These are phyloP conservation scores for Temnothorax nylanderi DNA, from an alignment of 1,140 invertebrate species.

Conservation along the genomic window DNA sequence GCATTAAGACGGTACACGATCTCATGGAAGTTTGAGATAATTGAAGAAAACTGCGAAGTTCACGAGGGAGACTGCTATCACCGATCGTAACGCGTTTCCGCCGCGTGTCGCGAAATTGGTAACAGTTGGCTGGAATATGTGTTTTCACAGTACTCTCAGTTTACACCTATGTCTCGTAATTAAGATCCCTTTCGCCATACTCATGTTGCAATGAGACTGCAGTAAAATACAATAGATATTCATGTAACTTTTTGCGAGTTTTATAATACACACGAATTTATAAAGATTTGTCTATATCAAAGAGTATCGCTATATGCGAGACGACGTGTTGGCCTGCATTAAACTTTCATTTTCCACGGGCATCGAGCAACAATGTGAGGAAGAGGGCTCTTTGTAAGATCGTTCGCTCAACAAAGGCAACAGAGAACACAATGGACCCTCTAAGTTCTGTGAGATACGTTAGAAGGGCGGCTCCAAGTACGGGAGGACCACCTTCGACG, in stretches of 20 bases:
- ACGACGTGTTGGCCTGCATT: constrained; percentile 61
- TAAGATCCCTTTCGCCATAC: not conserved
- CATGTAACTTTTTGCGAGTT: not conserved
- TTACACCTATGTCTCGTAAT: not conserved
- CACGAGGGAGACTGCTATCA: not conserved
- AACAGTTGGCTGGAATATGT: not conserved
- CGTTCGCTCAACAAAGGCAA: constrained; percentile 61
- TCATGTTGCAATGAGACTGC: not conserved
- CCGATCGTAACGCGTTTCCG: not conserved
- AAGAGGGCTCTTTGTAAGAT: constrained; percentile 66
- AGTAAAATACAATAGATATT: constrained; percentile 9
- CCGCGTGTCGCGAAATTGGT: not conserved
- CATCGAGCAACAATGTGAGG: constrained; percentile 72
- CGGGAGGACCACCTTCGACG: constrained; percentile 48
- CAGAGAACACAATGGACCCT: constrained; percentile 63
- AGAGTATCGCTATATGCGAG: not conserved
- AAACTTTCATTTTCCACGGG: constrained; percentile 78
- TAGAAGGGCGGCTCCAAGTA: constrained; percentile 38
- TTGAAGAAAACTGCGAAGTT: constrained; percentile 37
- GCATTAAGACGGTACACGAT: constrained; percentile 12
- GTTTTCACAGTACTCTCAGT: not conserved
- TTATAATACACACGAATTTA: not conserved
- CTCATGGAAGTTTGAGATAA: constrained; percentile 34
- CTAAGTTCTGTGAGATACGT: constrained; percentile 48
- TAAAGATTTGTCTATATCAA: constrained; percentile 22